Evolutionary conservation across 2,888 invertebrate species (phyloP), one percentile per base, ranked within the genome.

Genomic region (Drosophila percnosoma): DNA sequence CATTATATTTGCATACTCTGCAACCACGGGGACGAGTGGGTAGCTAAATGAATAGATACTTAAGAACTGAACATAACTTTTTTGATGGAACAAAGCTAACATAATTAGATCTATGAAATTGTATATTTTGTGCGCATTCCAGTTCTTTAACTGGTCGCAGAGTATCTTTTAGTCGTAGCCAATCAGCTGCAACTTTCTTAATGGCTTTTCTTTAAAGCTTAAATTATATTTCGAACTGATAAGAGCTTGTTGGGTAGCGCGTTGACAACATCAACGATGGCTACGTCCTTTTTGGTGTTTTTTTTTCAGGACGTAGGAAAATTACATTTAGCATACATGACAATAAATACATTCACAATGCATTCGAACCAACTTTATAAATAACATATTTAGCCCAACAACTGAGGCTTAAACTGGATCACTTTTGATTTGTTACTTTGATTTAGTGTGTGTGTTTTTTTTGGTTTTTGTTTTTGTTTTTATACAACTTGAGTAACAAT

Each of bases 351-450:
- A 75, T 74, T 78, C 70, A 66, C 71, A 78, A 74, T 78, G 78
- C 80, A 73, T 82, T 82, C 80, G 75, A 85, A 83, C 73, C 78
- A 80, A 85, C 80, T 72, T 80, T 85, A 73, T 70, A 78, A 73
- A 78, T 86, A 83, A 82, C 80, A 75, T 68, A 8, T 65, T 55
- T 54, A 53, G 57, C 64, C 69, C 65, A 24, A 58, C 61, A 64
- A 49, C n/a, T 59, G 54, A 33, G 52, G 62, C 63, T 73, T 86
- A 70, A 69, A 80, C 72, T 75, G 73, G 80, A 87, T 87, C 84
- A 84, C 87, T 77, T 76, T 74, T 72, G 65, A 72, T 77, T 83
- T 73, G 68, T 57, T 76, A 60, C 33, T 48, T 69, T 66, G 40
- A 52, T 63, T 62, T 40, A 33, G 24, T 59, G 40, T 52, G 51